These are phyloP conservation scores for Heliconius cydno DNA, from an alignment of 2,888 invertebrate genomes.

Conservation along the genomic window DNA sequence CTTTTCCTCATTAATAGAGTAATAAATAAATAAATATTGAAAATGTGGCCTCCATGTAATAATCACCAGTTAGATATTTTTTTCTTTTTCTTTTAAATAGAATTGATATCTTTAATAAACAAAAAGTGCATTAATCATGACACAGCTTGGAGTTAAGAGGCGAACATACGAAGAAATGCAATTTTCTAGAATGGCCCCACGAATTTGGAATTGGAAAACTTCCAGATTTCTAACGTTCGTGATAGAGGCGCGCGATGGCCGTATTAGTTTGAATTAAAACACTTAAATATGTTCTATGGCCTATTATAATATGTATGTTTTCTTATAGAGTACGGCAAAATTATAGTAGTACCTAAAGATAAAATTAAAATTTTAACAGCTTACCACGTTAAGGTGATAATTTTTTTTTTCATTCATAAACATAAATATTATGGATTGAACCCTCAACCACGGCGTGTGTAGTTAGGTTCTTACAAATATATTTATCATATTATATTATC, in stretches of 20 bases:
- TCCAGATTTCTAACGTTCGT: conserved; percentile 53
- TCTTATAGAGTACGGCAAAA: background rate
- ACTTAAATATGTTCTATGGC: conserved; percentile 4
- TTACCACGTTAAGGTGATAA: no score
- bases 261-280: conserved; percentile 44
- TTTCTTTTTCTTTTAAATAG: background rate
- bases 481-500: no score
- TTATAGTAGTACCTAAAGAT: no score
- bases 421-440: no score
- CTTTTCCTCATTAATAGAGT: background rate
- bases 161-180: conserved; percentile 52
- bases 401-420: no score
- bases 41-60: background rate
- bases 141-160: conserved; percentile 49
- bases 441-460: no score
- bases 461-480: no score
- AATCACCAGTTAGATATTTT: background rate
- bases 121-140: conserved; percentile 51
- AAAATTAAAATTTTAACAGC: no score
- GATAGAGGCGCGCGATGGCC: conserved; percentile 46
- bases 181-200: conserved; percentile 53
- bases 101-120: conserved; percentile 44
- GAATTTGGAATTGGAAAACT: conserved; percentile 54
- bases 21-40: no score
- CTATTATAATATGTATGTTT: background rate